phyloP scores from a whole-genome alignment of 2,113 vertebrate genomes.

The Macquaria australasica region DNA sequence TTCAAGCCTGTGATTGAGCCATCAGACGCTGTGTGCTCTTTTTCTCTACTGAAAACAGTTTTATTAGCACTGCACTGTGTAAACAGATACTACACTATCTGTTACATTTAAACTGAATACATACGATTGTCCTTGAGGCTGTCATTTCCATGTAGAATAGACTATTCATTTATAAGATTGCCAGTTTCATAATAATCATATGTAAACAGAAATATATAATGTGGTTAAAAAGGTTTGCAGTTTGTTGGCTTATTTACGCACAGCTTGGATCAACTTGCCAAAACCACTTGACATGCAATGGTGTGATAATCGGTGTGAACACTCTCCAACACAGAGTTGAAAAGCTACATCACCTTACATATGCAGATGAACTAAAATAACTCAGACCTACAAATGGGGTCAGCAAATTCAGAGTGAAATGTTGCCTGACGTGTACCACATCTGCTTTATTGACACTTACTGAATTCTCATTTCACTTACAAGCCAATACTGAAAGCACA shows the following conservation, averaged over 20 bases:
- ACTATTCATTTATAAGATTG: neutral
- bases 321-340: conserved; percentile 41
- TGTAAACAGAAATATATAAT: accelerated
- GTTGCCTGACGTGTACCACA: conserved; percentile 14
- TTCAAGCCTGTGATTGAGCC: conserved; percentile 44
- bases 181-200: too few species aligned
- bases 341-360: conserved; percentile 55
- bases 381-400: conserved; percentile 35
- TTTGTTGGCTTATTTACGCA: neutral
- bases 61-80: neutral
- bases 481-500: neutral
- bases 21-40: neutral
- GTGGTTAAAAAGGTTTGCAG: neutral
- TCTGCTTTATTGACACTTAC: conserved; percentile 37
- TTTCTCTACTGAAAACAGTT: conserved; percentile 5
- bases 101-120: neutral
- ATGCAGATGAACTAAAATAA: conserved; percentile 62
- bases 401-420: conserved; percentile 32
- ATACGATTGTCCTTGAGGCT: neutral
- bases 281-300: conserved; percentile 41
- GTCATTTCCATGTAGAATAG: neutral
- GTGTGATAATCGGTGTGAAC: conserved; percentile 53
- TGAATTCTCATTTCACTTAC: neutral
- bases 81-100: conserved; percentile 6
- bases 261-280: conserved; percentile 49